Percentiles rank a stretch among this genome's conserved stretches.
Evolutionary conservation across 2,113 vertebrate species (phyloP).

Genomic region (Chauna torquata): DNA sequence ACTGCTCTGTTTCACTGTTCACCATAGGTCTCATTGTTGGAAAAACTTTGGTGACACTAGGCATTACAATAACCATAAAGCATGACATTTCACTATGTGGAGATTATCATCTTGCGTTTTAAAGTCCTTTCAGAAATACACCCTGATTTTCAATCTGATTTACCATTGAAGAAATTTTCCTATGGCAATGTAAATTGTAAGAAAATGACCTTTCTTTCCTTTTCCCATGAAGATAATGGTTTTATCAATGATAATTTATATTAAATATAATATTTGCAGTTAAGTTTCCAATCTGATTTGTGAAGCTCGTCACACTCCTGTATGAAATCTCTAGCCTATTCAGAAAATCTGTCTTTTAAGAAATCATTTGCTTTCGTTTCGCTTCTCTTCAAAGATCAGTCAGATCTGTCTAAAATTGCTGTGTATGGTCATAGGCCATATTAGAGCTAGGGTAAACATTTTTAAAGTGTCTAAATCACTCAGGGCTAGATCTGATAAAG

Average conservation of each 20-base stretch:
- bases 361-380: neutral
- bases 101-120: neutral
- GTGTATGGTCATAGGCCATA: neutral
- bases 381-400: neutral
- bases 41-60: neutral
- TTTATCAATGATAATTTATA: no score
- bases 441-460: neutral
- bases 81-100: neutral
- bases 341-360: neutral
- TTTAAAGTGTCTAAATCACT: neutral
- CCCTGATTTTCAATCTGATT: neutral
- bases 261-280: neutral
- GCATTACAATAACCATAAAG: neutral
- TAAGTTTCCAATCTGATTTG: neutral
- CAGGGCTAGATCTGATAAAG: neutral
- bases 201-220: neutral
- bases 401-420: neutral
- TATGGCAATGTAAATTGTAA: neutral
- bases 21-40: neutral
- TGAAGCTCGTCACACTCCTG: neutral
- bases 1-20: neutral
- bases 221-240: neutral
- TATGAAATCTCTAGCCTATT: neutral
- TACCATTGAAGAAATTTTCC: neutral
- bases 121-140: neutral